Evolutionary conservation across 1,140 invertebrate genomes (phyloP), one percentile per base, ranked within the genome.

Genomic region (Phenacoccus solenopsis): DNA sequence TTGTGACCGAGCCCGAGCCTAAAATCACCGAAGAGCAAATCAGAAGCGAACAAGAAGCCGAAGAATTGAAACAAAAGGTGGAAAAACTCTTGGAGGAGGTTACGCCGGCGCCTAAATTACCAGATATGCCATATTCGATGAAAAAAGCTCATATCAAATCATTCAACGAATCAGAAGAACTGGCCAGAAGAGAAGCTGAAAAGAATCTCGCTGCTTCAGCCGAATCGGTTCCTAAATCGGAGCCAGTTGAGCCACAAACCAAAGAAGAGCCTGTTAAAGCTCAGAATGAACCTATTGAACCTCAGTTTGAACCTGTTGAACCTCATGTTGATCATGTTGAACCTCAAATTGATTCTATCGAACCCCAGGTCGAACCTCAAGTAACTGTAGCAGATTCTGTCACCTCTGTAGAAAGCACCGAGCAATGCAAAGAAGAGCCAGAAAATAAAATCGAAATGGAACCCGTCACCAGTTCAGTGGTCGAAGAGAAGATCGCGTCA

Each of bases 71-170:
- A 27, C 28, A 72, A 4, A 38, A 72, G 21, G 38, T 68, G 28
- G 70, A 73, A 13, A 56, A 57, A 24, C 21, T 69, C 4, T 22
- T 69, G 2, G 24, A 49, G 67, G 70, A 28, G 72, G 74, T 61
- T 72, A 68, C 24, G 49, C 72, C 28, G 10, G 20, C 59, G 70
- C 73, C 27, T 69, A 70, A 73, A 70, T 25, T 73, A 67, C 67
- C 73, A 3, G 71, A 72, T 32, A 59, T 74, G 25, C 71, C 72
- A 30, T 70, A 72, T 22, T 72, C 73, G 71, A 7, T 28, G 20
- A 28, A 59, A 30, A 70, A 25, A 27, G 49, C 57, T 16, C 57
- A 25, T n/a, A 59, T 67, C 7, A 72, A 75, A 49, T 64, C 73
- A 4, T 32, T 30, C 67, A 30, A 32, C 28, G 67, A 68, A 35